Base-by-base conservation (phyloP, 2,888 invertebrate genomes). In the Drosophila kanekoi region DNA sequence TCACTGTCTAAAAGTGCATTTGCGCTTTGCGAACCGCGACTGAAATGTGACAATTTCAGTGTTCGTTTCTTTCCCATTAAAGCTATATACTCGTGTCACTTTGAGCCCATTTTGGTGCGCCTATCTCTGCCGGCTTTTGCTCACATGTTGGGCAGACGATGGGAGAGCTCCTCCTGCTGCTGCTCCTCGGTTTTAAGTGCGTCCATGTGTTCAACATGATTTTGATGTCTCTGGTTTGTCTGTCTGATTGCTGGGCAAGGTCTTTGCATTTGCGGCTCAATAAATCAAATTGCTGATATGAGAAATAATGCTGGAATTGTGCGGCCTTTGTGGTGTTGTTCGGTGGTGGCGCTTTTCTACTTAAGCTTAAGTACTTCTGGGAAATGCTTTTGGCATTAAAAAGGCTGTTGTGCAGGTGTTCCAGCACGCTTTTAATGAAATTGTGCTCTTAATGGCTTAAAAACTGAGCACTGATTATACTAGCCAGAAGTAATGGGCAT, bases 1-100 rank as follows among this genome's bases (percentile, higher is more conserved):
- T 44, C 61, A 18, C 16, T 41, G 41, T 43, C 40, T 16, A 32
- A 58, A 67, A 43, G 32, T 59, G 49, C 33, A 35, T 68, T 60
- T 58, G 61, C 18, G 61, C 11, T 38, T 32, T 37, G 38, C 45
- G 35, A 20, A 49, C 14, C 43, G 49, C 52, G 28, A 44, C 62
- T 73, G 59, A 71, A 64, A 65, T 85, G 87, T 87, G 88, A 87
- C 88, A 81, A 85, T 85, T 79, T 74, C 68, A 61, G 62, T 67
- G 64, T 65, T 83, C 74, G 40, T 56, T 63, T 66, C 48, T 47
- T 54, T 57, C 72, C 79, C 82, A 82, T 82, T 82, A 87, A 72
- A 75, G 23, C 69, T 66, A 76, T 62, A 54, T 75, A 45, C 59
- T 52, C 45, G 58, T 53, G 79, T 76, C 81, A 79, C 70, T 79